phyloP scores from a whole-genome alignment of 2,888 invertebrate genomes.

The Onthophagus sagittarius region DNA sequence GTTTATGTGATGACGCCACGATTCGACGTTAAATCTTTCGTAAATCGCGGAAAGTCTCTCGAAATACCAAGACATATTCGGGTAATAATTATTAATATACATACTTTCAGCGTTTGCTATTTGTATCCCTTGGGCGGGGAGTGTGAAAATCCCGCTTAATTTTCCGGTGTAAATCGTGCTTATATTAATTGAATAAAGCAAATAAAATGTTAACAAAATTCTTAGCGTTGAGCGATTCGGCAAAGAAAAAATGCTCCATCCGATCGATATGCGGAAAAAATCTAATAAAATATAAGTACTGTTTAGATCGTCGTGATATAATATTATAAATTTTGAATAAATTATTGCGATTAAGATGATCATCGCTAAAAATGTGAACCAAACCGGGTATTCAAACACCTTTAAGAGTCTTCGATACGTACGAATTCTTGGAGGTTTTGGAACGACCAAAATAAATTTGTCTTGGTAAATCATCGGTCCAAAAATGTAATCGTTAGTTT shows the following conservation, averaged over 20 bases:
- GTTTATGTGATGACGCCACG: constrained; percentile 11
- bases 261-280: constrained; percentile 10
- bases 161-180: constrained; percentile 30
- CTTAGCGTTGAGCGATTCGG: constrained; percentile 16
- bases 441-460: constrained; percentile 7
- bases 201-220: constrained; percentile 26
- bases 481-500: constrained; percentile 3
- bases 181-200: constrained; percentile 26
- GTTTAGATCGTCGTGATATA: not conserved
- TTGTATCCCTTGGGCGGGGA: constrained; percentile 15
- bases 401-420: constrained; percentile 17
- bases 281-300: constrained; percentile 1
- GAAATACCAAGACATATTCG: constrained; percentile 20
- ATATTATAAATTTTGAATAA: not conserved
- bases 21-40: constrained; percentile 2
- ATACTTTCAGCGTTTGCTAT: constrained; percentile 14
- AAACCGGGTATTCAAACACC: constrained; percentile 14
- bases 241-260: constrained; percentile 8
- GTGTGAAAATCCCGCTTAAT: constrained; percentile 29
- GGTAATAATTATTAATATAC: constrained; percentile 16
- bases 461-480: constrained; percentile 18
- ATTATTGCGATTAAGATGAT: not conserved
- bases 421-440: constrained; percentile 15
- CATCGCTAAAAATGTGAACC: constrained; percentile 6
- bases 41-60: constrained; percentile 11